Base-by-base conservation (phyloP, 2,113 vertebrate species). In the Cyanoderma ruficeps region DNA sequence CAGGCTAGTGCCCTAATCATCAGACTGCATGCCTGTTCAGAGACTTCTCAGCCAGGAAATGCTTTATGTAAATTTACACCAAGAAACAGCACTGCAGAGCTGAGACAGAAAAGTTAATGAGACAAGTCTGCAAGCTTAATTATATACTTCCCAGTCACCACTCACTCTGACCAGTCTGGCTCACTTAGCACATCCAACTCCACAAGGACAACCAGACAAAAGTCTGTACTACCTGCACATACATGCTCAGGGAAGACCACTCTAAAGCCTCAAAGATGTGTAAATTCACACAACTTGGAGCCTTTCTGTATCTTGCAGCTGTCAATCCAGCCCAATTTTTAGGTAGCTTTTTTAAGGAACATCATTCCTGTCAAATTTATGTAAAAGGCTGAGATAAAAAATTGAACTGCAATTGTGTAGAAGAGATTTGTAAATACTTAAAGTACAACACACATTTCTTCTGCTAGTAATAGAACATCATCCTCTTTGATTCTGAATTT, bases 41-140 rank as follows among this genome's bases (percentile, higher is more conserved):
- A 83, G 82, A 35, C 60, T 81, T 81, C 83, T 78, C 56, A 86
- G 13, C 42, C 83, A 91, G 68, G 85, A 88, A 86, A 83, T 15
- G n/a, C 47, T 88, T 80, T 60, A 92, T 88, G 87, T 87, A 93
- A 94, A 93, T 74, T 46, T 52, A 50, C 50, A 87, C 61, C 47
- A 77, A 49, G 90, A 69, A 89, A 82, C 41, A 91, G 75, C 94
- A 82, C 57, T 69, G 47, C 75, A 55, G 63, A 90, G 49, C 47
- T 44, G 61, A 89, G 74, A 71, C 60, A 50, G 67, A 87, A 64
- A 28, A 87, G 35, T 46, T 83, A 84, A 80, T 50, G 91, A 93
- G 69, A 71, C 83, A 57, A 72, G 61, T 55, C 70, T 87, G 84
- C 74, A 91, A 83, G 68, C 50, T 61, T 75, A 68, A 84, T 89